Evolutionary conservation across 2,113 vertebrate genomes (phyloP), one percentile per base, ranked within the genome.

Genomic region (Leptodactylus fuscus): DNA sequence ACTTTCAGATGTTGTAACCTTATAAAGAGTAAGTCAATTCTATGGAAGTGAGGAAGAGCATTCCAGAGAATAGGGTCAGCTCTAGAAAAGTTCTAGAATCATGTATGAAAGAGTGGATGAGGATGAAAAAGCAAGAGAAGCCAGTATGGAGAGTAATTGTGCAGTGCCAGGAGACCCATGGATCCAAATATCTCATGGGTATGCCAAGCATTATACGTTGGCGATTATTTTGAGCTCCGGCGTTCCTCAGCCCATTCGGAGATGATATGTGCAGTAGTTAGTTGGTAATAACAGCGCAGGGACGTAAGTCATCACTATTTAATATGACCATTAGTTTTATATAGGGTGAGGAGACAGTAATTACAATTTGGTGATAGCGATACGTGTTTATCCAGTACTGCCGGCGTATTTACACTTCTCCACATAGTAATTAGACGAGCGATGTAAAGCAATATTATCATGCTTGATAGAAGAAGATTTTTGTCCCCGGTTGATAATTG

Each of bases 401-500:
- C 44, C 38, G 34, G 32, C 27, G 27, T 38, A 81, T 81, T 81
- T 81, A 48, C 53, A 60, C 77, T 80, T 80, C 34, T 80, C 29
- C 53, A 44, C 78, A 67, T 36, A 60, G 55, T 65, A 46, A 81
- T 81, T 62, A 62, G 36, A 60, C 16, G 13, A 44, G 22, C 41
- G 4, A 44, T 81, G 36, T 18, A 44, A 67, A 55, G 51, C 27
- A 65, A 62, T 81, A 62, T 65, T 46, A 65, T 38, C 38, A 60
- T 20, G 58, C 22, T 81, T 22, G 41, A 60, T 81, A 48, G 55
- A 41, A 67, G 58, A 29, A 67, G 38, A 12, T 24, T 67, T 51
- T 15, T 58, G 53, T 81, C 78, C 78, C 78, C 55, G 78, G 36
- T 48, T 67, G 55, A 60, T 81, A 65, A 81, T 81, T 81, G 78